Evolutionary conservation across 2,888 invertebrate genomes (phyloP).

Genomic region (Chelonus formosanus): DNA sequence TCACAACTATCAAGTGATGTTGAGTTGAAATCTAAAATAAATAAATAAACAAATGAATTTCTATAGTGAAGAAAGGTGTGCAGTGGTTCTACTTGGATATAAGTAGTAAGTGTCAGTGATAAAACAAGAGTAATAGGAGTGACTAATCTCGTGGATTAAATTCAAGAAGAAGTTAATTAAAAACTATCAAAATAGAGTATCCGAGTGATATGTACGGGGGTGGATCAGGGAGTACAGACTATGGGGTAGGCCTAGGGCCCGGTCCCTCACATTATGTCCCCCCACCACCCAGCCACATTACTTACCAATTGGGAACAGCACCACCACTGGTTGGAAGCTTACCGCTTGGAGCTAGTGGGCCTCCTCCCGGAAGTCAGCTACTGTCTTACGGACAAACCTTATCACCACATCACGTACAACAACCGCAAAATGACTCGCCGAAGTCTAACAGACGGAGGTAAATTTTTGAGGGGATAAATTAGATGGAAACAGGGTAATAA

Average conservation of each 20-base stretch:
- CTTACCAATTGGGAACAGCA: slow-evolving; percentile 58
- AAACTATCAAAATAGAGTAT: slow-evolving; percentile 59
- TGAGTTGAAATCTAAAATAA: too few relatives aligned
- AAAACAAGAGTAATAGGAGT: too few relatives aligned
- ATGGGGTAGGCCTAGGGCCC: slow-evolving; percentile 58
- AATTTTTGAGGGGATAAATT: slow-evolving; percentile 25
- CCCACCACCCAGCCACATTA: slow-evolving; percentile 51
- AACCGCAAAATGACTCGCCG: slow-evolving; percentile 51
- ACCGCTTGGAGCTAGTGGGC: slow-evolving; percentile 37
- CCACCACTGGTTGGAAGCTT: slow-evolving; percentile 45
- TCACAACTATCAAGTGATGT: too few relatives aligned
- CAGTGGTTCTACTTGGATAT: too few relatives aligned
- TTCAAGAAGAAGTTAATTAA: neutral
- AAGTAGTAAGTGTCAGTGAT: too few relatives aligned
- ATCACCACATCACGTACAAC: slow-evolving; percentile 59
- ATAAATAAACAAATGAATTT: too few relatives aligned
- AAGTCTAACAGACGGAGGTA: slow-evolving; percentile 58
- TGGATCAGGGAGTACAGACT: slow-evolving; percentile 57
- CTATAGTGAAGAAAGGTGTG: too few relatives aligned
- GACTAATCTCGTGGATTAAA: neutral
- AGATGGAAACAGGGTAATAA: neutral
- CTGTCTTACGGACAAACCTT: slow-evolving; percentile 56
- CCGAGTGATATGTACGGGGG: slow-evolving; percentile 61
- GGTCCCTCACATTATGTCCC: slow-evolving; percentile 58
- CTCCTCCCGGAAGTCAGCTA: slow-evolving; percentile 52